Evolutionary conservation across 2,888 invertebrate genomes (phyloP).

Genomic region (Lithosia quadra): DNA sequence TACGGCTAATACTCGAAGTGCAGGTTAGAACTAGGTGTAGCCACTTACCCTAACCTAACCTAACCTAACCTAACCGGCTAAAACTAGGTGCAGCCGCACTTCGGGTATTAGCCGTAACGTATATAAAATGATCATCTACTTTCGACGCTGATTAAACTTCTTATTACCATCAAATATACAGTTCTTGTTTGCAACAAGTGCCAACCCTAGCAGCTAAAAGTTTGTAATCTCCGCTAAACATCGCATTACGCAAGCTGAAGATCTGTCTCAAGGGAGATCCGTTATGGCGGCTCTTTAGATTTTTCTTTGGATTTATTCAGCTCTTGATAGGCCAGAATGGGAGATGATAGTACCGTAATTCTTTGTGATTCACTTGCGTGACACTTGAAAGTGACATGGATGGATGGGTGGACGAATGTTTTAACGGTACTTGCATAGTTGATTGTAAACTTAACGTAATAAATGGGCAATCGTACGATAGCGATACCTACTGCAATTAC

Average conservation of each 20-base stretch:
- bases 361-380: constrained; percentile 34
- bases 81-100: no score
- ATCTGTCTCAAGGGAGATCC: constrained; percentile 40
- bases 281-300: constrained; percentile 30
- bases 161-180: no score
- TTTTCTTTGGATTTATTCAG: constrained; percentile 46
- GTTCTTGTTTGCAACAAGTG: neutral
- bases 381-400: constrained; percentile 18
- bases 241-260: constrained; percentile 47
- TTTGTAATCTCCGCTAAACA: constrained; percentile 41
- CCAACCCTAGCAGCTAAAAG: constrained; percentile 35
- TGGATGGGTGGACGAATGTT: constrained; percentile 17
- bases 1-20: no score
- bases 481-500: no score
- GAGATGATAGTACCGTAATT: constrained; percentile 45
- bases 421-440: constrained; percentile 15
- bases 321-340: constrained; percentile 38
- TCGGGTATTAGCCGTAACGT: no score
- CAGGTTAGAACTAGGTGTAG: no score
- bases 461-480: constrained; percentile 9
- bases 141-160: no score
- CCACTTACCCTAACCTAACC: no score
- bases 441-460: constrained; percentile 13
- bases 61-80: no score
- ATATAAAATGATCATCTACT: no score